Evolutionary conservation across 2,113 vertebrate genomes (phyloP), one percentile per base, ranked within the genome.

Genomic region (Dendropsophus ebraccatus): DNA sequence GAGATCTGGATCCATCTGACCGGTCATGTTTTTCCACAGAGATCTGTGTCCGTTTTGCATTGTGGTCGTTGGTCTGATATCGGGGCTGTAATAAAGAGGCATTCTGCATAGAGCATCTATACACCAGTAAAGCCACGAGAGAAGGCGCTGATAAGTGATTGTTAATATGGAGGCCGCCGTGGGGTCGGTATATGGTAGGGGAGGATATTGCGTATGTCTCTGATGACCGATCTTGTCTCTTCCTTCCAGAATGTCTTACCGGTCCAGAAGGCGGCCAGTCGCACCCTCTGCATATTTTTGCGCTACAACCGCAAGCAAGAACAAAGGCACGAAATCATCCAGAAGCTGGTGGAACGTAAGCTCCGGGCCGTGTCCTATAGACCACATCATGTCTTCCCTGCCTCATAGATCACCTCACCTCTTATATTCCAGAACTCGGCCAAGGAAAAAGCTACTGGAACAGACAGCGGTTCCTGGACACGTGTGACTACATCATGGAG

Each of bases 391-490:
- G 60, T 28, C 28, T 65, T 2, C 10, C 13, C 4, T 12, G 12
- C 60, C 11, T 25, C 13, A 11, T 30, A 16, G 35, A 19, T 35
- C 0, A 23, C 65, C 56, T 47, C 9, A 28, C 2, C 5, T 72
- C 4, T 75, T 32, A 0, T 84, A 82, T 91, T 93, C 77, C 91
- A 99, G 97, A 97, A 91, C 89, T 99, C 74, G 96, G 96, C 85
- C 96, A 97, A 92, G 97, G 97, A 77, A 96, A 95, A 92, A 99
- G 97, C 92, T 99, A 97, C 23, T 98, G 97, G 97, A 97, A 96
- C 92, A 96, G 97, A 87, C 94, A 97, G 85, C 94, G 97, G 2
- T 99, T 97, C 92, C 95, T 99, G 86, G 97, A 99, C 89, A 95
- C 97, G 78, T 99, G 97, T 94, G 96, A 98, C 94, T 96, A 94